Base-by-base conservation (phyloP, 1,140 invertebrate species). In the Homarus americanus region DNA sequence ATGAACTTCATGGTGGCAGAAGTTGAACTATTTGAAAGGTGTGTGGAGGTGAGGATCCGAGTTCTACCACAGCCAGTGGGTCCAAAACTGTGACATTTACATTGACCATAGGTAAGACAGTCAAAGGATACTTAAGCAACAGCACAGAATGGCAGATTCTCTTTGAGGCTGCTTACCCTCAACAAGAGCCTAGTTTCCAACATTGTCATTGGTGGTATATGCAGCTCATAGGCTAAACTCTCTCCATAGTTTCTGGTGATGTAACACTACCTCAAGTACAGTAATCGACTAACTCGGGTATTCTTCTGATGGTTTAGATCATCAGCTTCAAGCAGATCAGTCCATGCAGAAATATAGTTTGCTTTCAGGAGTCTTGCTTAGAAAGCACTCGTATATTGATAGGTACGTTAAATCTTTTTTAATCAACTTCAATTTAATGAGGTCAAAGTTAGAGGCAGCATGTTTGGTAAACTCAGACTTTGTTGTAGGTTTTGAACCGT, bases 341-440 rank as follows among this genome's bases (percentile, higher is more conserved):
- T 76, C n/a, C 17, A 40, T 41, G 75, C 34, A 76, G 41, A 76
- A 49, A 49, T 36, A 32, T 28, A 32, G 15, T 76, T 20, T 76
- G 75, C 75, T 76, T 76, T 40, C 41, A 76, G 76, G 32, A 79
- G 49, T 44, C 80, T 63, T 82, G 80, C 80, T 82, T 82, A 63
- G 80, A 82, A 82, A 82, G 49, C 53, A 32, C 9, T 38, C 32
- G n/a, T 38, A 32, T 79, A 79, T 79, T 69, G 10, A 32, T 69
- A 32, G n/a, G 32, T 69, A 69, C n/a, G 32, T 32, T 69, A 69
- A 69, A 32, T 49, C 15, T 63, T 0, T 24, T 63, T 63, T 24
- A 17, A 4, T 63, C 20, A 49, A 49, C 15, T 49, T 49, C n/a
- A n/a, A n/a, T 49, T 49, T 49, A 10, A 49, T 49, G 44, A 15